Percentiles rank a stretch among this genome's conserved stretches.
Conservation (phyloP, 2,113 vertebrate species). For the Gymnocephalus cernua region DNA sequence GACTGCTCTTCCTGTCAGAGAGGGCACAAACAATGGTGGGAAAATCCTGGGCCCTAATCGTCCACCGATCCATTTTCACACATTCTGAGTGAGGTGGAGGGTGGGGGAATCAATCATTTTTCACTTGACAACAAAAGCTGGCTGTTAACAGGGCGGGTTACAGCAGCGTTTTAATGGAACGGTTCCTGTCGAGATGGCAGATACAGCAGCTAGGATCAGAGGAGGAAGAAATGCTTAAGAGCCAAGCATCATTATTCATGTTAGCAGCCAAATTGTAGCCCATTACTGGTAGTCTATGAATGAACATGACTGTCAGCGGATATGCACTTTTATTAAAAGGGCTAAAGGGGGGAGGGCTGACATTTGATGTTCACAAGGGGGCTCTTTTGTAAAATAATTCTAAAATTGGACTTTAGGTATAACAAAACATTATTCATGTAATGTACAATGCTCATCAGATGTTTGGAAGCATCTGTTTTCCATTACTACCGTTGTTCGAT, state of each 20-base stretch:
- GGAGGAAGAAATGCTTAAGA: conserved; percentile 60
- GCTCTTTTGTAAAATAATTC: conserved; percentile 7
- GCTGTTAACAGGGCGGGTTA: conserved; percentile 67
- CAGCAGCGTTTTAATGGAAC: conserved; percentile 72
- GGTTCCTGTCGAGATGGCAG: conserved; percentile 78
- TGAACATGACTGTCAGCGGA: conserved; percentile 32
- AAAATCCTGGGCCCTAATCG: conserved; percentile 86
- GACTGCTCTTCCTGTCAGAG: conserved; percentile 92
- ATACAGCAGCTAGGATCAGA: conserved; percentile 59
- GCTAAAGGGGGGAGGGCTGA: background rate
- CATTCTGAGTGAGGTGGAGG: conserved; percentile 80
- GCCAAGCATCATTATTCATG: conserved; percentile 67
- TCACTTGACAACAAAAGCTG: conserved; percentile 79
- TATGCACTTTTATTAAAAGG: conserved; percentile 50
- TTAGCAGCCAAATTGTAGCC: conserved; percentile 48
- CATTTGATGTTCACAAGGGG: conserved; percentile 3
- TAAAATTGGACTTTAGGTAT: conserved; percentile 6
- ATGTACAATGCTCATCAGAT: conserved; percentile 19
- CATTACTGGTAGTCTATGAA: conserved; percentile 53
- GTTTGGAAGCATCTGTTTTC: conserved; percentile 25
- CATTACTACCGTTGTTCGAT: conserved; percentile 16
- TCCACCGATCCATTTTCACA: conserved; percentile 91
- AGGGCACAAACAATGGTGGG: conserved; percentile 96
- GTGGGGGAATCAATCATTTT: conserved; percentile 88
- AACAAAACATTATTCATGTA: conserved; percentile 17